A percentile compares a stretch with the other conserved stretches of the same genome.
phyloP scores from a whole-genome alignment of 2,797 vertebrate species.

The Macropus fuliginosus region DNA sequence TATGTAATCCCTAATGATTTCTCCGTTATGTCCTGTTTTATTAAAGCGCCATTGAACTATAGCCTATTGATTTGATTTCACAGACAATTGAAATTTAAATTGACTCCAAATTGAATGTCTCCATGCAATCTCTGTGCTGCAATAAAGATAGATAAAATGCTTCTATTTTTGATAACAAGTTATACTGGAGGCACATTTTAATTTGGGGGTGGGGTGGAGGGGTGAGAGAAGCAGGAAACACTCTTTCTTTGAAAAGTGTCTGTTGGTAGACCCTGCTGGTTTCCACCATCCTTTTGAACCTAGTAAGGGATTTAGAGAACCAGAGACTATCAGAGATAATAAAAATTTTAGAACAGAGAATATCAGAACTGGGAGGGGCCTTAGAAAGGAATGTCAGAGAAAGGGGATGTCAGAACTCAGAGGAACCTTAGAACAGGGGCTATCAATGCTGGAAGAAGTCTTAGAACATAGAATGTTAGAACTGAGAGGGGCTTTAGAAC shows the following conservation, averaged over 20 bases:
- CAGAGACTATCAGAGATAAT: conserved; percentile 15
- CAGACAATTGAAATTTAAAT: conserved; percentile 91
- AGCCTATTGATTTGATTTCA: conserved; percentile 91
- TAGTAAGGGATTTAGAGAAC: neutral
- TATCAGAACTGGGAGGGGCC: neutral
- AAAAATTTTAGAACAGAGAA: neutral
- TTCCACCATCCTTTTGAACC: conserved; percentile 1
- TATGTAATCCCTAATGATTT: conserved; percentile 87
- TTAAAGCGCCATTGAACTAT: conserved; percentile 89
- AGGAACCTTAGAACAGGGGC: neutral
- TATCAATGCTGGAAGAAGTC: neutral
- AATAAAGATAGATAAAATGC: conserved; percentile 85
- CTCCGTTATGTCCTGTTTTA: conserved; percentile 88
- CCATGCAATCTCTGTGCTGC: conserved; percentile 85
- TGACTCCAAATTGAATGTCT: conserved; percentile 89
- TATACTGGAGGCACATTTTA: conserved; percentile 80
- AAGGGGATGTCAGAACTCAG: neutral
- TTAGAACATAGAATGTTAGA: neutral
- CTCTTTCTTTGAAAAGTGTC: conserved; percentile 68
- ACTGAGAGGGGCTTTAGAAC: neutral
- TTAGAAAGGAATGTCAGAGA: neutral
- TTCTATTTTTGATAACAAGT: conserved; percentile 86
- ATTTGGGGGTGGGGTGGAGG: conserved; percentile 72
- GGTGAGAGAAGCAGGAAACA: conserved; percentile 52
- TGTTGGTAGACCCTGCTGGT: conserved; percentile 11